Base-by-base conservation (phyloP, 2,113 vertebrate genomes). In the Macaca mulatta region DNA sequence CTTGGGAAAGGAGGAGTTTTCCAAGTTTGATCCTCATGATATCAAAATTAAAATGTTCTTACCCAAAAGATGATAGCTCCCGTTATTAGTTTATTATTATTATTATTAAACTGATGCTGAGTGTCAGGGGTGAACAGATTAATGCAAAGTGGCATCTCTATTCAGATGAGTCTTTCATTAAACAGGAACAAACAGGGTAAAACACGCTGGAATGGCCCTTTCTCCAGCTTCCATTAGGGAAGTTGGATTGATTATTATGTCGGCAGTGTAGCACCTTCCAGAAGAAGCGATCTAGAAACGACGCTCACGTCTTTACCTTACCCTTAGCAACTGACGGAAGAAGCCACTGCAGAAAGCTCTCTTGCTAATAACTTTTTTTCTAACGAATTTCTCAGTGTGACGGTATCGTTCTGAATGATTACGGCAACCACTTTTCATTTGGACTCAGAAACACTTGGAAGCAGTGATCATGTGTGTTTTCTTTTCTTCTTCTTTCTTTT, bases 61-160 rank as follows among this genome's bases (percentile, higher is more conserved):
- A 48, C 18, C 6, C 8, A 32, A 55, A 83, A 77, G n/a, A 72
- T 57, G 57, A 74, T 18, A 92, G 27, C 23, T 85, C 72, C 32
- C 23, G 17, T 35, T 74, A 52, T 80, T 77, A 94, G 83, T 40
- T 96, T 94, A 38, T 88, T 74, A 64, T 61, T 74, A 70, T 61
- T 90, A 35, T 67, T 82, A 50, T 83, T 82, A 97, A 82, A 43
- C 35, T 86, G 67, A 75, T 69, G 85, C 8, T 93, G 38, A 92
- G 35, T 75, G n/a, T 77, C 85, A 30, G 38, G 55, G 67, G 35
- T 79, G 38, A 92, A 89, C 89, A 30, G 27, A 57, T 81, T 57
- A 80, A 82, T 45, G 32, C 17, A 52, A 93, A 79, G 11, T 86
- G 50, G 40, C 50, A 77, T 69, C 7, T n/a, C 40, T 72, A 17